These are phyloP conservation scores for Panthera tigris DNA, from an alignment of 2,113 vertebrate species.

Conservation along the genomic window DNA sequence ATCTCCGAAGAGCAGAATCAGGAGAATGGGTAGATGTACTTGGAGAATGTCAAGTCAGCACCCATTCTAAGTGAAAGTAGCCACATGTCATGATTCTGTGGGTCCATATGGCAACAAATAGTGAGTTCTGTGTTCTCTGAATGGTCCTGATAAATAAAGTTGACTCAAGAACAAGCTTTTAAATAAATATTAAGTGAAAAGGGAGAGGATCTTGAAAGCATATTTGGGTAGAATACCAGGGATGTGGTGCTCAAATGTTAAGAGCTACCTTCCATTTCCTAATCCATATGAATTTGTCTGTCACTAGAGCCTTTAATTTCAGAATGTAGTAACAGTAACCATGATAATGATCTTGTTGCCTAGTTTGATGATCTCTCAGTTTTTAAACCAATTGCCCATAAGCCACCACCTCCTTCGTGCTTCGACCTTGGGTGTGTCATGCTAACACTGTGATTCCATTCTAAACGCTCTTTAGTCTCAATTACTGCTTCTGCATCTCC, in stretches of 20 bases:
- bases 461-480: background rate
- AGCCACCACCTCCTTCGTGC: background rate
- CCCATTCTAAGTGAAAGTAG: background rate
- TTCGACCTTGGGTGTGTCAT: background rate
- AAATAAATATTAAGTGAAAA: background rate
- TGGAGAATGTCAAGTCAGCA: background rate
- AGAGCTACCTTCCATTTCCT: background rate
- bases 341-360: background rate
- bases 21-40: background rate
- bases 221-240: background rate
- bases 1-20: background rate
- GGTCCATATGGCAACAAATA: too few species aligned
- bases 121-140: background rate
- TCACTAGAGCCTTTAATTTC: background rate
- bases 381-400: background rate
- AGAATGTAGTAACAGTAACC: background rate
- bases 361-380: background rate
- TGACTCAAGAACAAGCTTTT: background rate
- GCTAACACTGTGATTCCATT: background rate
- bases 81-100: background rate
- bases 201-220: background rate
- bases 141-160: background rate
- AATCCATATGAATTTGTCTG: background rate
- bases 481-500: background rate
- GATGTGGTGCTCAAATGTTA: background rate